Percentiles rank a stretch among this genome's conserved stretches.
phyloP scores from a whole-genome alignment of 2,888 invertebrate genomes.

The Leucozona laternaria region DNA sequence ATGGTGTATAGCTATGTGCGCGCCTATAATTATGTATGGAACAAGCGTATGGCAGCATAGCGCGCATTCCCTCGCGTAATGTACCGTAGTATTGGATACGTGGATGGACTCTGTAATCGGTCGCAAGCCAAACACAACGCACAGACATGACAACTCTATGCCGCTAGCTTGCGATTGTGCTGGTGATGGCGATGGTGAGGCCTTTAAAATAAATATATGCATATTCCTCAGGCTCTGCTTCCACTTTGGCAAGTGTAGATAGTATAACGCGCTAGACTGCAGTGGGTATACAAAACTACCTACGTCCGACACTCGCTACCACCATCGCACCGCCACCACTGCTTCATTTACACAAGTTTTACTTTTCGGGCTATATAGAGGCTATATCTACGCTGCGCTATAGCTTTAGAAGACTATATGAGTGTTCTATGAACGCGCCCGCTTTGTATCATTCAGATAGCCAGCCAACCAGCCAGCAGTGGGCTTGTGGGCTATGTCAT shows the following conservation, averaged over 20 bases:
- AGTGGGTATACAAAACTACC: slow-evolving; percentile 49
- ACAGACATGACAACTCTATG: slow-evolving; percentile 55
- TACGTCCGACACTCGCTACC: not conserved
- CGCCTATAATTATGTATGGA: slow-evolving; percentile 66
- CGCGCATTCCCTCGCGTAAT: slow-evolving; percentile 75
- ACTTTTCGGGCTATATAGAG: slow-evolving; percentile 38
- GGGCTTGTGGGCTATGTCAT: slow-evolving; percentile 31
- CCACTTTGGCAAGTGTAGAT: slow-evolving; percentile 39
- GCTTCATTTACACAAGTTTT: slow-evolving; percentile 31
- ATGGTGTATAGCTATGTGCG: slow-evolving; percentile 42
- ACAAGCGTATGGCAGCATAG: slow-evolving; percentile 55
- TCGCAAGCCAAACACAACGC: slow-evolving; percentile 58
- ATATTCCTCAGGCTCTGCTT: slow-evolving; percentile 60
- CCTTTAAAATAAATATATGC: slow-evolving; percentile 43
- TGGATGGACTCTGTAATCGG: slow-evolving; percentile 72
- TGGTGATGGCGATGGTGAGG: slow-evolving; percentile 15
- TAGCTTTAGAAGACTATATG: slow-evolving; percentile 16
- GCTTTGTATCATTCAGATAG: slow-evolving; percentile 35
- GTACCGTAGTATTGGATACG: slow-evolving; percentile 71
- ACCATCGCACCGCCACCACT: not conserved
- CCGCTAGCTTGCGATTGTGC: slow-evolving; percentile 13
- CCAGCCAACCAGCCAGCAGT: slow-evolving; percentile 14
- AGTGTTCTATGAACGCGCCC: slow-evolving; percentile 51
- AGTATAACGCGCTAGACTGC: slow-evolving; percentile 47
- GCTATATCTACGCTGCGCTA: not conserved